Conservation (phyloP, 2,797 vertebrate species). For the Brachymystax lenok region DNA sequence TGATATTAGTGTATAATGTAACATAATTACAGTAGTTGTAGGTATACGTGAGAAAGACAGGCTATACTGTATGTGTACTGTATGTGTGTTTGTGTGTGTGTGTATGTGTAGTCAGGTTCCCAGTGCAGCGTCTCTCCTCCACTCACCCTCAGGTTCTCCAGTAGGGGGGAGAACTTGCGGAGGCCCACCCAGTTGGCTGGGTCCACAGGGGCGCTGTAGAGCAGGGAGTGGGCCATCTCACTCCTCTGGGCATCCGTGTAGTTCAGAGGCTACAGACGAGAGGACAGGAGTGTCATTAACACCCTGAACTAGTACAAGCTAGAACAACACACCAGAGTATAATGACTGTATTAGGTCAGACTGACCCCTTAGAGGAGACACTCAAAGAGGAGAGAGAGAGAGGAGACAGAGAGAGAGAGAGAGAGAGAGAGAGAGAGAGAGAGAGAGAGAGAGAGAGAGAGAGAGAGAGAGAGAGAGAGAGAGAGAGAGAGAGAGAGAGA, state of each 20-base stretch:
- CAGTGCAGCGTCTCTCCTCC: background rate
- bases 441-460: no score
- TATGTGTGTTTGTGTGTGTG: background rate
- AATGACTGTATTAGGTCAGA: background rate
- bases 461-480: no score
- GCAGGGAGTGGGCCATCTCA: constrained; percentile 56
- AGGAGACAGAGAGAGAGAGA: no score
- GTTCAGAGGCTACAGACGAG: constrained; percentile 60
- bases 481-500: no score
- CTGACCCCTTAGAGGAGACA: background rate
- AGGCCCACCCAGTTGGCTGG: constrained; percentile 93
- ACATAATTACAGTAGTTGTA: constrained; percentile 2
- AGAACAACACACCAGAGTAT: background rate
- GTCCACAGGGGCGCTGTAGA: constrained; percentile 78
- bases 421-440: no score
- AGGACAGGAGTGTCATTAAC: constrained; percentile 17
- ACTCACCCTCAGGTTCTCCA: constrained; percentile 88
- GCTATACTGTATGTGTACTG: background rate
- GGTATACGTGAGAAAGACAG: background rate
- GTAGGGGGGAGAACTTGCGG: constrained; percentile 80
- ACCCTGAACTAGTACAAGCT: background rate
- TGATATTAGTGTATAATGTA: constrained; percentile 82
- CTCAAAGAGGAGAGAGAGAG: background rate
- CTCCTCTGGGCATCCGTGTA: constrained; percentile 46
- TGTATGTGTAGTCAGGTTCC: background rate